These are phyloP conservation scores for Didymodactylos carnosus DNA, from an alignment of 2,888 invertebrate genomes.

Conservation along the genomic window DNA sequence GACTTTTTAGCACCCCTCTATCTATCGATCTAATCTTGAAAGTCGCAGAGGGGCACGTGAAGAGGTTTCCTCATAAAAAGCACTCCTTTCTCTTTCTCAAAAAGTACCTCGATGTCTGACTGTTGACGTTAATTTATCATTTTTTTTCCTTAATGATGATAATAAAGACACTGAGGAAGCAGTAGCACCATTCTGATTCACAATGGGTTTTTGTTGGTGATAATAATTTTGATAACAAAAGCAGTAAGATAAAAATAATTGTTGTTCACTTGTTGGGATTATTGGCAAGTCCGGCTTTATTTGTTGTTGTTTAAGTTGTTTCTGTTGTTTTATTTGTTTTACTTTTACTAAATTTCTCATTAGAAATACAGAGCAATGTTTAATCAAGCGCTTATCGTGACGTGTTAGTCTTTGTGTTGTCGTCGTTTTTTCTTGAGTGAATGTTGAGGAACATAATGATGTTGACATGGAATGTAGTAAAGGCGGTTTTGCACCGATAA, in stretches of 20 bases:
- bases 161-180: too few relatives aligned
- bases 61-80: too few relatives aligned
- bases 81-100: too few relatives aligned
- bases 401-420: not conserved
- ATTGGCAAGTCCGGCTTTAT: constrained; percentile 76
- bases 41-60: too few relatives aligned
- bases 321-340: not conserved
- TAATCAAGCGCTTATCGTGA: not conserved
- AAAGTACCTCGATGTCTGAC: too few relatives aligned
- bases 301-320: not conserved
- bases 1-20: too few relatives aligned
- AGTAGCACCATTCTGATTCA: not conserved
- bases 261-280: constrained; percentile 68
- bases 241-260: constrained; percentile 95
- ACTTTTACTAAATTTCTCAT: not conserved
- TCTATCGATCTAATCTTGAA: too few relatives aligned
- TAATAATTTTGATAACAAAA: constrained; percentile 45
- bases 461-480: too few relatives aligned
- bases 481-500: not conserved
- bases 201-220: not conserved
- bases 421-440: not conserved
- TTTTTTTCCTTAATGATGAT: too few relatives aligned
- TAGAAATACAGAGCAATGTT: not conserved
- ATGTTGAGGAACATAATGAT: not conserved
- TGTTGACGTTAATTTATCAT: not conserved